Evolutionary conservation across 2,113 vertebrate genomes (phyloP).

Genomic region (Meriones unguiculatus): DNA sequence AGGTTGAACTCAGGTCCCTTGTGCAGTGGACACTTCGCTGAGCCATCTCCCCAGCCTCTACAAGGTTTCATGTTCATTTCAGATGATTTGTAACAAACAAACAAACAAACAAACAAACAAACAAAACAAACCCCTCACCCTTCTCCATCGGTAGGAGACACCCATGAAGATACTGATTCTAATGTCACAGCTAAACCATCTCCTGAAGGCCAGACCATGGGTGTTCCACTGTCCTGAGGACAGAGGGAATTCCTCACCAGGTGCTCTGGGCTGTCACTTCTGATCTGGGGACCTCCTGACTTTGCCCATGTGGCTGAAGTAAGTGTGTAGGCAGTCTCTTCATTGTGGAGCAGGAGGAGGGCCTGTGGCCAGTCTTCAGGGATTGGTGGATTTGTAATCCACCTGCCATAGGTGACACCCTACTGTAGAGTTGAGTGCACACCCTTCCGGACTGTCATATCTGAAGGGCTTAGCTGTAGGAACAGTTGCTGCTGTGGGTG

Average conservation of each 20-base stretch:
- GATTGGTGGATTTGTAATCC: not conserved
- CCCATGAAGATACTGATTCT: not conserved
- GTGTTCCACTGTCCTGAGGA: not conserved
- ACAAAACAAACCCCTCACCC: not conserved
- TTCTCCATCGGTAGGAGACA: not conserved
- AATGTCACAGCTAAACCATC: not conserved
- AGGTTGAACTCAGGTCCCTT: not conserved
- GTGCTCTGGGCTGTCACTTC: slow-evolving; percentile 20
- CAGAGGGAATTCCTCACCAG: not conserved
- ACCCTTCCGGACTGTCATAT: not conserved
- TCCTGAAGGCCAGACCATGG: not conserved
- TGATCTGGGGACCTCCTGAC: not conserved
- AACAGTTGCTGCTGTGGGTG: not conserved
- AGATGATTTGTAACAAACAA: not conserved
- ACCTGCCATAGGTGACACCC: not conserved
- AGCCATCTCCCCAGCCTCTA: not conserved
- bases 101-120: no score
- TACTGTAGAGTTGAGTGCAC: accelerated
- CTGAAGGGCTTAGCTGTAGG: not conserved
- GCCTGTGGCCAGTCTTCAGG: not conserved
- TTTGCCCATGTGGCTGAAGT: slow-evolving; percentile 46
- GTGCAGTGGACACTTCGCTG: not conserved
- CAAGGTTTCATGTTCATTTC: not conserved
- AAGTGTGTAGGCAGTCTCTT: slow-evolving; percentile 7
- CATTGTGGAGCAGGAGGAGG: not conserved